Percentiles rank a stretch among this genome's conserved stretches.
Evolutionary conservation across 1,140 invertebrate genomes (phyloP).

Genomic region (Triops cancriformis): DNA sequence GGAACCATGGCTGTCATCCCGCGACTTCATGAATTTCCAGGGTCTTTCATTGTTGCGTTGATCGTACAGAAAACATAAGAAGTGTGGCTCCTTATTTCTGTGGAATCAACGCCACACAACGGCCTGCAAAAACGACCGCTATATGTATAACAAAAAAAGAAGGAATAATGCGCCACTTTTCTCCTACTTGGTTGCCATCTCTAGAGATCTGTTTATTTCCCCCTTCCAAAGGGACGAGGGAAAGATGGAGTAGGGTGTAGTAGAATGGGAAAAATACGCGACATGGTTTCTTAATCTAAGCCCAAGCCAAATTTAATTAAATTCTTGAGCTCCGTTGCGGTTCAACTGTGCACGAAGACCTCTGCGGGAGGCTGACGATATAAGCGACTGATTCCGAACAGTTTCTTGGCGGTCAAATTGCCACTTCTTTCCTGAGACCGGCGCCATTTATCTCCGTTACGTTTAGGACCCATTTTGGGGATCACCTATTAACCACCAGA

Average conservation of each 20-base stretch:
- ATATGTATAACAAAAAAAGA: not conserved
- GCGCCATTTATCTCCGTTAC: not conserved
- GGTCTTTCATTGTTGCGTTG: not conserved
- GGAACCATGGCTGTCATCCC: not conserved
- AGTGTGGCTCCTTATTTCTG: too few relatives aligned
- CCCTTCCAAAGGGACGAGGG: not conserved
- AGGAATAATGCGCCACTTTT: constrained; percentile 1
- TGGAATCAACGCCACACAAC: too few relatives aligned
- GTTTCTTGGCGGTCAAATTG: not conserved
- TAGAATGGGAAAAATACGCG: not conserved
- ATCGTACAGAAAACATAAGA: too few relatives aligned
- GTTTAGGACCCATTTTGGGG: not conserved
- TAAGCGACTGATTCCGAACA: not conserved
- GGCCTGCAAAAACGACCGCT: too few relatives aligned
- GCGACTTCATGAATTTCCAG: not conserved
- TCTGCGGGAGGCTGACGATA: not conserved
- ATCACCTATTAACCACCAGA: not conserved
- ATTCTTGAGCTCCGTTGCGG: constrained; percentile 9
- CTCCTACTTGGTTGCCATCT: not conserved
- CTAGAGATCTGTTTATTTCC: not conserved
- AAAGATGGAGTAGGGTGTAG: not conserved
- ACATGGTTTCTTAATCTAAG: constrained; percentile 1
- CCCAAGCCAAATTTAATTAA: constrained; percentile 9
- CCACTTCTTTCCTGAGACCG: not conserved
- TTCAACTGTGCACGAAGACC: constrained; percentile 9